phyloP scores from a whole-genome alignment of 2,888 invertebrate species.

The Apamea sordens region DNA sequence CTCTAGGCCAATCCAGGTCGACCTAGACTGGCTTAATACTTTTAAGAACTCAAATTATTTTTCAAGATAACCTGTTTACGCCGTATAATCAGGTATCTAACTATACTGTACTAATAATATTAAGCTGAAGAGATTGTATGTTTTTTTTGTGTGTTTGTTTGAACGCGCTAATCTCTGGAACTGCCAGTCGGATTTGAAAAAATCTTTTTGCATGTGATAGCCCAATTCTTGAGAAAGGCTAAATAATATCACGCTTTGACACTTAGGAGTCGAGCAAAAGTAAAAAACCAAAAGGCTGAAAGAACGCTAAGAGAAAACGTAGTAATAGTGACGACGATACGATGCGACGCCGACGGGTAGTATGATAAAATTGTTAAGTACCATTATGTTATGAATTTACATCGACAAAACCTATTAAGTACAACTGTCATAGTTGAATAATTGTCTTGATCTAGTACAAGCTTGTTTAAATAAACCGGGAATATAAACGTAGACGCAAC shows the following conservation, averaged over 20 bases:
- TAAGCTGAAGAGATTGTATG: not conserved
- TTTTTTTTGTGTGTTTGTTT: not conserved
- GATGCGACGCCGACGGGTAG: not conserved
- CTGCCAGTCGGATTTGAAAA: not conserved
- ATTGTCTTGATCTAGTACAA: not conserved
- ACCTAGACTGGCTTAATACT: slow-evolving; percentile 27
- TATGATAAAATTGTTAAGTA: not conserved
- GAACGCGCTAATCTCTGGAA: not conserved
- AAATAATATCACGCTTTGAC: not conserved
- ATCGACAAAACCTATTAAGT: not conserved
- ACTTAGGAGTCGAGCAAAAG: not conserved
- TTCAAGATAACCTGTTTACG: not conserved
- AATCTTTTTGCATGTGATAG: not conserved
- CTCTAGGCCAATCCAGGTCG: slow-evolving; percentile 29
- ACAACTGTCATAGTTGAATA: not conserved
- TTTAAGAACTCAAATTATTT: not conserved
- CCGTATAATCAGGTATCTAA: not conserved
- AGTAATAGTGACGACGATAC: not conserved
- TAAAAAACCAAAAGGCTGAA: not conserved
- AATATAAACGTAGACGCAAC: slow-evolving; percentile 8
- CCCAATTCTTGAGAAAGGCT: not conserved
- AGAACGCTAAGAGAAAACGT: not conserved
- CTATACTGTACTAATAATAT: not conserved
- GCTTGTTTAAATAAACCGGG: slow-evolving; percentile 20
- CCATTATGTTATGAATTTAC: not conserved